Percentiles rank a stretch among this genome's conserved stretches.
phyloP scores from a whole-genome alignment of 1,140 invertebrate species.

The Drosophila suzukii region DNA sequence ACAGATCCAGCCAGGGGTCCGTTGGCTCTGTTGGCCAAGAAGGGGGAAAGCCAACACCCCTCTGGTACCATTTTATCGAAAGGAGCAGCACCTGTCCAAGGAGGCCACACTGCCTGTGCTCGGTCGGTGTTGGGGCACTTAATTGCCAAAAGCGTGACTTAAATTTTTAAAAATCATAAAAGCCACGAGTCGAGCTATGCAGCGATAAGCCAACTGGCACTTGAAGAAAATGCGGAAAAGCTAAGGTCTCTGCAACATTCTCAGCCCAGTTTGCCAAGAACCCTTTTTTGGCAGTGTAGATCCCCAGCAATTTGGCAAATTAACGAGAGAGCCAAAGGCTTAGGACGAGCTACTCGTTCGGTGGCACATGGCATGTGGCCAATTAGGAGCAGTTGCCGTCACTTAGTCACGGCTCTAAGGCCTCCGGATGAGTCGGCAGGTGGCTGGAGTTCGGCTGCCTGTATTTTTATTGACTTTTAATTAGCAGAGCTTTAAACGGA shows the following conservation, averaged over 20 bases:
- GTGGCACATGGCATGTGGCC: constrained; percentile 43
- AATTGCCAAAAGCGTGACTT: constrained; percentile 82
- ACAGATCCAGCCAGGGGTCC: constrained; percentile 44
- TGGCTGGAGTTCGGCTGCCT: constrained; percentile 40
- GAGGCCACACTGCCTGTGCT: constrained; percentile 54
- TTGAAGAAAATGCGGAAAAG: constrained; percentile 3
- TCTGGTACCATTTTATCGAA: constrained; percentile 43
- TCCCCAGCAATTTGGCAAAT: constrained; percentile 64
- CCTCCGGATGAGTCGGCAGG: constrained; percentile 41
- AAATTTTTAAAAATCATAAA: constrained; percentile 80
- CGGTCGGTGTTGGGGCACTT: constrained; percentile 70
- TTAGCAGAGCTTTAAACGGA: constrained; percentile 33
- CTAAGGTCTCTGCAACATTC: neutral
- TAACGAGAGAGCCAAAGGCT: constrained; percentile 50
- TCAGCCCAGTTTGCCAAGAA: constrained; percentile 4
- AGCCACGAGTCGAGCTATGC: constrained; percentile 64
- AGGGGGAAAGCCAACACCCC: constrained; percentile 41
- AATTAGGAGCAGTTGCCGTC: constrained; percentile 54
- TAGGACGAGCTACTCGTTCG: constrained; percentile 31
- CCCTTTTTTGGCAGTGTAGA: constrained; percentile 43
- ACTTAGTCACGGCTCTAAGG: constrained; percentile 38
- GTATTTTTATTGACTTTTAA: constrained; percentile 57
- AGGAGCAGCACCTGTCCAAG: constrained; percentile 34
- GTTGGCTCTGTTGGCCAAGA: constrained; percentile 14
- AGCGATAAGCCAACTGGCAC: constrained; percentile 39